phyloP scores from a whole-genome alignment of 1,140 invertebrate genomes.

The Eupeodes corollae region DNA sequence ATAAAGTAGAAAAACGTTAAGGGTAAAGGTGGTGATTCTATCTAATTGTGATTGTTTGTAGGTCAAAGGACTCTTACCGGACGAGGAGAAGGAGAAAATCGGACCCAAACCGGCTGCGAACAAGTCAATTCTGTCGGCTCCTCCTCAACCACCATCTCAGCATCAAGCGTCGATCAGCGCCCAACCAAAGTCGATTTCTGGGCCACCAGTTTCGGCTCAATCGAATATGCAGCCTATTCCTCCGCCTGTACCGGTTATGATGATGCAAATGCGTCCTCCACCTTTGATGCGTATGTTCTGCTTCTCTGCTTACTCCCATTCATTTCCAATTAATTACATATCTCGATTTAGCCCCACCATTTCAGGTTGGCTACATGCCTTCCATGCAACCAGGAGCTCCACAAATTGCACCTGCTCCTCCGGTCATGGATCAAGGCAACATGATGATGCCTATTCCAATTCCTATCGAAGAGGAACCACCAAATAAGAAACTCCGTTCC shows the following conservation, averaged over 20 bases:
- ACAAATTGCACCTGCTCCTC: conserved; percentile 38
- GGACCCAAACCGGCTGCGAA: conserved; percentile 62
- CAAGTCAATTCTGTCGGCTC: conserved; percentile 23
- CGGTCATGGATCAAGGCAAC: conserved; percentile 25
- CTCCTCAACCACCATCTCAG: conserved; percentile 16
- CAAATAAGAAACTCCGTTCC: conserved; percentile 75
- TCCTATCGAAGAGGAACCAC: conserved; percentile 69
- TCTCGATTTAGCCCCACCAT: conserved; percentile 27
- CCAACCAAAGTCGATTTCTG: conserved; percentile 38
- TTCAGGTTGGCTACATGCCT: conserved; percentile 39
- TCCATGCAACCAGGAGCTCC: conserved; percentile 17
- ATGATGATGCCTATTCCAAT: conserved; percentile 32
- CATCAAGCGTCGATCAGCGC: conserved; percentile 28
- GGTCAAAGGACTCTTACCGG: conserved; percentile 81
- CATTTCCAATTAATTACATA: no score
- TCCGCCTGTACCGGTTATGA: conserved; percentile 51
- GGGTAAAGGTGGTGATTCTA: no score
- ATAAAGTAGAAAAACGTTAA: conserved; percentile 49
- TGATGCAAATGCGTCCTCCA: conserved; percentile 52
- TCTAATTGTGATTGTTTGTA: conserved; percentile 7
- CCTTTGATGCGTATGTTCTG: conserved; percentile 44
- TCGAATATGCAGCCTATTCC: conserved; percentile 31
- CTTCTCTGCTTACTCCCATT: not conserved
- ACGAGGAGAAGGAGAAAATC: conserved; percentile 89
- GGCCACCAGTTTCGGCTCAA: conserved; percentile 9